phyloP scores from a whole-genome alignment of 2,113 vertebrate species.

The Osmerus mordax region DNA sequence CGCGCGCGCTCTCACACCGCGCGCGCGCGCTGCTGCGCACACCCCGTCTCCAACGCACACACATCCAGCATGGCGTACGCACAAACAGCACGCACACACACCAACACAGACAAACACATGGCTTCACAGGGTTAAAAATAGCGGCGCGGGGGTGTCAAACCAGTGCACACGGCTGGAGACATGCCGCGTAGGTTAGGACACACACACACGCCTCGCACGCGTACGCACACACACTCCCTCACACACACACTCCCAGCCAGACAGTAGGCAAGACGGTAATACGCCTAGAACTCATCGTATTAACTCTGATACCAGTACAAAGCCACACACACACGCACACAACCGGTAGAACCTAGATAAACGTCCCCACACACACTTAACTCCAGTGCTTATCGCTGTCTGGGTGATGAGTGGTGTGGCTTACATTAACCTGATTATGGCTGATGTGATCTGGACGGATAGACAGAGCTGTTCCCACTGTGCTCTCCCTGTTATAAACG shows the following conservation, averaged over 20 bases:
- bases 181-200: slow-evolving; percentile 17
- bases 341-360: neutral
- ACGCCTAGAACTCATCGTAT: neutral
- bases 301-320: neutral
- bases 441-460: slow-evolving; percentile 16
- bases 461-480: neutral
- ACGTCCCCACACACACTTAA: neutral
- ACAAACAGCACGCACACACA: slow-evolving; percentile 10
- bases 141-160: slow-evolving; percentile 52
- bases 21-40: no score
- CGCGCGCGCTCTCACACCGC: no score
- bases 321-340: slow-evolving; percentile 1
- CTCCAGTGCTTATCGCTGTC: neutral
- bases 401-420: slow-evolving; percentile 8
- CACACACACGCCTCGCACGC: slow-evolving; percentile 23
- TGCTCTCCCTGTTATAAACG: neutral
- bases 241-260: slow-evolving; percentile 10
- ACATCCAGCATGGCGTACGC: slow-evolving; percentile 25
- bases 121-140: slow-evolving; percentile 61
- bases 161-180: slow-evolving; percentile 50
- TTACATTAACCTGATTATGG: slow-evolving; percentile 39
- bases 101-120: slow-evolving; percentile 4
- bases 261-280: neutral
- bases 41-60: neutral
- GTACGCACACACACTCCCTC: neutral